Evolutionary conservation across 2,888 invertebrate genomes (phyloP), one percentile per base, ranked within the genome.

Genomic region (Thecocarcelia acutangulata): DNA sequence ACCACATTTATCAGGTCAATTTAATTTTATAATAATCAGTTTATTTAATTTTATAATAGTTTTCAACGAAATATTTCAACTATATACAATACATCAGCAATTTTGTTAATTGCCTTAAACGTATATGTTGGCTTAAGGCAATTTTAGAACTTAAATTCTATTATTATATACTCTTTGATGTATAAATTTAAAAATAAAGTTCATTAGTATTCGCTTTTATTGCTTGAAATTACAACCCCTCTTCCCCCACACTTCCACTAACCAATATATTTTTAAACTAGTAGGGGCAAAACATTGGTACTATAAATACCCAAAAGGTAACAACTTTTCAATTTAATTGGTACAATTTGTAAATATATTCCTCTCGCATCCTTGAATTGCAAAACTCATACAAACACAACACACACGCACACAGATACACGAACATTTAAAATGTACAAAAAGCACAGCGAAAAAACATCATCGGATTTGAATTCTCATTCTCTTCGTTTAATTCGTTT

Each of bases 401-500:
- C 28, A 54, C 54, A 54, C n/a, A 33, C 11, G n/a, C 19, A 37
- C 48, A 40, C 21, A 9, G 17, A 24, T 17, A 5, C 24, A 24
- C 5, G 5, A 2, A 24, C 24, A 5, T 5, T 33, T 33, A 8
- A 33, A 33, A 9, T 33, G 33, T 33, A 1, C 33, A 33, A 42
- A 17, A 68, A 2, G 24, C 28, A 28, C 37, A 64, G 33, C 46
- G 54, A 37, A 33, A 3, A 59, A 40, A 37, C 40, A 17, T 61
- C 24, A 61, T 52, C 59, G 61, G 50, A 58, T 74, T 74, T 64
- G 58, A 46, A 64, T 50, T 58, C 42, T 59, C 44, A 42, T 75
- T 50, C 66, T 66, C 58, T 66, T 59, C 50, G 28, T 75, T 58
- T 75, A 58, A 74, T 66, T 59, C 42, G 33, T 68, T 68, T 58